Evolutionary conservation across 2,797 vertebrate species (phyloP).

Genomic region (Molossus molossus): DNA sequence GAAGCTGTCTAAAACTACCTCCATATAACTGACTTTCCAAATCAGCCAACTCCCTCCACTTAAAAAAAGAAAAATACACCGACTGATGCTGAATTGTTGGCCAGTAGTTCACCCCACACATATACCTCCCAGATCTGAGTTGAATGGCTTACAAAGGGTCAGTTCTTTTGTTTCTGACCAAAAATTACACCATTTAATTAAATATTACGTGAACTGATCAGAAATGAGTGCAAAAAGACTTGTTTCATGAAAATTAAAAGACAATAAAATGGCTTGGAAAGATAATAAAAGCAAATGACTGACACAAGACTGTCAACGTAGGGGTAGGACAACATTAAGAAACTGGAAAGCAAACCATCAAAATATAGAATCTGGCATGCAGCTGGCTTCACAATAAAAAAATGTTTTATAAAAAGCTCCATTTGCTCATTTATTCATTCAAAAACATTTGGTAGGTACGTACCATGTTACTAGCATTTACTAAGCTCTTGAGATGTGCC

Average conservation of each 20-base stretch:
- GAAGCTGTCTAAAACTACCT: conserved; percentile 54
- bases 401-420: not conserved
- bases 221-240: not conserved
- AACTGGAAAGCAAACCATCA: not conserved
- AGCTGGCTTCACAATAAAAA: not conserved
- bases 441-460: not conserved
- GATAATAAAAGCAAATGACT: conserved; percentile 45
- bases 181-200: conserved; percentile 59
- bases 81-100: not conserved
- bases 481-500: not conserved
- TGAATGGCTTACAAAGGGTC: not conserved
- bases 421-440: conserved; percentile 2
- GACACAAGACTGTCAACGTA: not conserved
- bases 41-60: not conserved
- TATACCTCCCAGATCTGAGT: not conserved
- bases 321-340: conserved; percentile 20
- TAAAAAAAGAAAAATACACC: not conserved
- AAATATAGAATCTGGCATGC: conserved; percentile 37
- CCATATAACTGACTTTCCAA: not conserved
- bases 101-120: not conserved
- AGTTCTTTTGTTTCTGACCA: conserved; percentile 1
- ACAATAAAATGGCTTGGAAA: conserved; percentile 31
- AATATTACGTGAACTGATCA: conserved; percentile 29
- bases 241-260: conserved; percentile 57
- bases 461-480: not conserved